Conservation (phyloP, 2,113 vertebrate species). For the Potamarius usumacintae region DNA sequence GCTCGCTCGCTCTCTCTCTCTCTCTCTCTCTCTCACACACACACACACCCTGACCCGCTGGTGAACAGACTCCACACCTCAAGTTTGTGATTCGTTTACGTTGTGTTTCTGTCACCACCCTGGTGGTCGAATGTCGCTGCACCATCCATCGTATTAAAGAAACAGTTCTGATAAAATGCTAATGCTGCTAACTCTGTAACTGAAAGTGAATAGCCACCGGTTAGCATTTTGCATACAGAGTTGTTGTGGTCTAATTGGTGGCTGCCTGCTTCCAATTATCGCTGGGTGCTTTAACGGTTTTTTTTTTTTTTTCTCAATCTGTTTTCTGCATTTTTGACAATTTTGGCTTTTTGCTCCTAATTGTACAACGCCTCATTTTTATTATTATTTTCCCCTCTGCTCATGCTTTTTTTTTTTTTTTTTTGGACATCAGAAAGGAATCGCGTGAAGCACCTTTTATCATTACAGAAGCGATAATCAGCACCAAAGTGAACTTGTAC, state of each 20-base stretch:
- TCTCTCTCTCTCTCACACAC: not conserved
- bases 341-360: not conserved
- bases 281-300: not conserved
- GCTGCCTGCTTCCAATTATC: not conserved
- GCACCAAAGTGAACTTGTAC: conserved; percentile 28
- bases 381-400: too few relatives aligned
- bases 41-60: not conserved
- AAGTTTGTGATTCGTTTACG: not conserved
- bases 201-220: not conserved
- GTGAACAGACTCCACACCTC: not conserved
- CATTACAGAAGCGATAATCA: not conserved
- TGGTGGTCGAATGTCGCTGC: too few relatives aligned
- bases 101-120: not conserved
- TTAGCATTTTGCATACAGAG: not conserved
- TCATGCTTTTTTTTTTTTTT: not conserved
- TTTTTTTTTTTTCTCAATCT: not conserved
- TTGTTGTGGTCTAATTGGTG: not conserved
- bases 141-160: not conserved
- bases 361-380: not conserved
- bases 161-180: not conserved
- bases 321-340: not conserved
- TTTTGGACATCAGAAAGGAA: not conserved
- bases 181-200: not conserved
- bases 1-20: too few relatives aligned
- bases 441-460: conserved; percentile 15